Percentiles rank a stretch among this genome's conserved stretches.
Evolutionary conservation across 2,113 vertebrate genomes (phyloP).

Genomic region (Ictalurus punctatus): DNA sequence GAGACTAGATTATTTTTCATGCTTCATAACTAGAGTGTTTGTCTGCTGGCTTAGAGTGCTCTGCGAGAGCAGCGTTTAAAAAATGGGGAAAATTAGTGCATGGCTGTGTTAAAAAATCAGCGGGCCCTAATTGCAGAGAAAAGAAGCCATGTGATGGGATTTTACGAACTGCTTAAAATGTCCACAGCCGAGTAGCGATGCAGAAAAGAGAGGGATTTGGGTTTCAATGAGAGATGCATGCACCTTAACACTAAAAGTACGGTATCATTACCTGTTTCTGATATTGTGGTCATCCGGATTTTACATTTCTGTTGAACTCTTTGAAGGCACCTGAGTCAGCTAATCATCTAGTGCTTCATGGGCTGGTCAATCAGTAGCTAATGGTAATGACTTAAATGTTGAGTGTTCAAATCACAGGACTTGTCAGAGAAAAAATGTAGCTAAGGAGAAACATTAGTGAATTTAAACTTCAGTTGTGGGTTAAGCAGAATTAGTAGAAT

Average conservation of each 20-base stretch:
- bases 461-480: not conserved
- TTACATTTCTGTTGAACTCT: not conserved
- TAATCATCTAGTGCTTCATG: not conserved
- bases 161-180: not conserved
- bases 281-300: not conserved
- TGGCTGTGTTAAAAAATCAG: conserved; percentile 62
- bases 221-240: not conserved
- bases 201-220: not conserved
- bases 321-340: not conserved
- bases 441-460: not conserved
- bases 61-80: conserved; percentile 57
- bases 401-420: not conserved
- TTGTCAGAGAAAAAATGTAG: not conserved
- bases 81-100: conserved; percentile 3
- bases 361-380: not conserved
- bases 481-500: not conserved
- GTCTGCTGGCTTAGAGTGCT: conserved; percentile 65
- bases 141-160: conserved; percentile 50
- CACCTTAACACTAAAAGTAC: not conserved
- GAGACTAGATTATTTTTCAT: conserved; percentile 85
- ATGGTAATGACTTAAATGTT: not conserved
- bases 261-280: not conserved
- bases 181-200: not conserved
- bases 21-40: conserved; percentile 71
- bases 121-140: conserved; percentile 60